Conservation (phyloP, 1,140 invertebrate species). For the Drosophila repletoides region DNA sequence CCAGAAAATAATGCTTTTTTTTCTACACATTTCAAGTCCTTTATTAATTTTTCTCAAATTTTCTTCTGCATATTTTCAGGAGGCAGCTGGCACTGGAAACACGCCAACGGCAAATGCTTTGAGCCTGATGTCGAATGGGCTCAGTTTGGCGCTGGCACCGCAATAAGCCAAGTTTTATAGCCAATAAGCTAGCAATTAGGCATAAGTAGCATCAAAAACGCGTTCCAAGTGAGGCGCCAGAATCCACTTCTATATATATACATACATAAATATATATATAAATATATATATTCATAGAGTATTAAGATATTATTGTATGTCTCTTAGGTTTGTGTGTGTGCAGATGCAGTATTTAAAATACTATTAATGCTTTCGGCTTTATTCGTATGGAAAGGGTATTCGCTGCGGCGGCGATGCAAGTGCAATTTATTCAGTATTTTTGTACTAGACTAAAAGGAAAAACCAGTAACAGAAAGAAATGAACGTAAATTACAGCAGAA, state of each 20-base stretch:
- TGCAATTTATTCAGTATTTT: slow-evolving; percentile 79
- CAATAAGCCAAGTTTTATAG: slow-evolving; percentile 37
- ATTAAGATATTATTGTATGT: slow-evolving; percentile 2
- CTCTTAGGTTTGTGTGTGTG: not conserved
- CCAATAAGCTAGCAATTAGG: no score
- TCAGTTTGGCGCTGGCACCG: slow-evolving; percentile 66
- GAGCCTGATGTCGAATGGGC: slow-evolving; percentile 68
- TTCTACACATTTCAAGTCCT: no score
- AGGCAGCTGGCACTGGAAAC: slow-evolving; percentile 44
- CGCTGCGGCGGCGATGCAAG: slow-evolving; percentile 40
- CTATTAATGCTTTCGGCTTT: slow-evolving; percentile 39
- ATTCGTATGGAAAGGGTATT: slow-evolving; percentile 26
- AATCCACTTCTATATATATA: not conserved
- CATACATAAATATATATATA: no score
- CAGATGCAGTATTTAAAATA: slow-evolving; percentile 31
- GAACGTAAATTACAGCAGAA: slow-evolving; percentile 63
- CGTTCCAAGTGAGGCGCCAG: not conserved
- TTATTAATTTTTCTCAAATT: not conserved
- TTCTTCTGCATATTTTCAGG: slow-evolving; percentile 38
- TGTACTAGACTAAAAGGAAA: slow-evolving; percentile 60
- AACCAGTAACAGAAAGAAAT: slow-evolving; percentile 13
- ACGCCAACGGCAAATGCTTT: slow-evolving; percentile 53
- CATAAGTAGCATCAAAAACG: slow-evolving; percentile 33
- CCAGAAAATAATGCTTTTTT: no score
- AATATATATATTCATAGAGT: no score